phyloP scores from a whole-genome alignment of 2,113 vertebrate species.

The Fregata magnificens region DNA sequence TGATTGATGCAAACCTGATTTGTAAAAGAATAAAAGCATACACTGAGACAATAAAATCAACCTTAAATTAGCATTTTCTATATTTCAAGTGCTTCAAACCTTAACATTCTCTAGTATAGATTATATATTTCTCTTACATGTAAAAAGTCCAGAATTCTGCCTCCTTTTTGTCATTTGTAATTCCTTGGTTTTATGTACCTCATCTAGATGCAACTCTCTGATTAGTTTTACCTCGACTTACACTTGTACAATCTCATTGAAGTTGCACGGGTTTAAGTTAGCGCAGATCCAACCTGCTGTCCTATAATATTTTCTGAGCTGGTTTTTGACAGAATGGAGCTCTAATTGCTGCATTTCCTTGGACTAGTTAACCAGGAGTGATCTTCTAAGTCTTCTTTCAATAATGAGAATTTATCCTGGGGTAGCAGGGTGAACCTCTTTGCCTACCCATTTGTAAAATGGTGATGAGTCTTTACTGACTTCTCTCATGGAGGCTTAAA shows the following conservation, averaged over 20 bases:
- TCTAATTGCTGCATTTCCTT: not conserved
- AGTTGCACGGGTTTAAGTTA: accelerated
- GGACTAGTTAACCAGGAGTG: not conserved
- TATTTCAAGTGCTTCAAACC: not conserved
- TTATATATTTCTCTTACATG: not conserved
- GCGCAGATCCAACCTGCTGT: not conserved
- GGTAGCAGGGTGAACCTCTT: not conserved
- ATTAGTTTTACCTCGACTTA: not conserved
- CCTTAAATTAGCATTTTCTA: not conserved
- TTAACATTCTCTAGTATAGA: not conserved
- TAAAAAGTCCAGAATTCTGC: not conserved
- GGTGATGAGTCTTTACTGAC: not conserved
- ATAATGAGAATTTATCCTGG: not conserved
- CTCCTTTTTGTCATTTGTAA: not conserved
- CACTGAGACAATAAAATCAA: not conserved
- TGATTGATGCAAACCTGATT: not conserved
- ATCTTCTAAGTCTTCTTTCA: not conserved
- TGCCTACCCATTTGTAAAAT: not conserved
- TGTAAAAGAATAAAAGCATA: not conserved
- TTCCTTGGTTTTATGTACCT: not conserved
- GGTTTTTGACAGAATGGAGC: not conserved
- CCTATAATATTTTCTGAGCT: not conserved
- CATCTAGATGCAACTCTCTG: not conserved
- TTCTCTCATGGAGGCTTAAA: not conserved
- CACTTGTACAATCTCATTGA: not conserved